These are phyloP conservation scores for Elephantulus edwardii DNA, from an alignment of 2,113 vertebrate genomes.

Conservation along the genomic window DNA sequence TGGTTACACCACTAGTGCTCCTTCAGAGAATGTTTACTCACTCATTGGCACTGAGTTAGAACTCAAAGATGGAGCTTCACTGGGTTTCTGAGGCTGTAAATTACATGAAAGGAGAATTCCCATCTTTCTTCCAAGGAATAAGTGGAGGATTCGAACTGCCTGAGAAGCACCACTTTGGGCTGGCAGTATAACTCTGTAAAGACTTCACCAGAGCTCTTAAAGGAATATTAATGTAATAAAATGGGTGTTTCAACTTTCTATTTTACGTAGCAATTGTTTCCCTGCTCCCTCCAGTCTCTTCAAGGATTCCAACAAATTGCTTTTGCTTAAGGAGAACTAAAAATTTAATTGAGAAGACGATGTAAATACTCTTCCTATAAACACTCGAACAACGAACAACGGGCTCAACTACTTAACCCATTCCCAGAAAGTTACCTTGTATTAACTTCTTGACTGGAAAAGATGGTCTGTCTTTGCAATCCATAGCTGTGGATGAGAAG, in stretches of 20 bases:
- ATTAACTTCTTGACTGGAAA: slow-evolving; percentile 90
- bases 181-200: too few relatives aligned
- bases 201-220: too few relatives aligned
- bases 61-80: too few relatives aligned
- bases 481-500: slow-evolving; percentile 87
- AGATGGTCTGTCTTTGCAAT: slow-evolving; percentile 87
- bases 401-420: neutral
- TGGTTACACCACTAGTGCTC: neutral
- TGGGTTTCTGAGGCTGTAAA: too few relatives aligned
- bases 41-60: too few relatives aligned
- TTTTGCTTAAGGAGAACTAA: neutral
- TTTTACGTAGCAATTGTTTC: neutral
- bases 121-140: too few relatives aligned
- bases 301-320: neutral
- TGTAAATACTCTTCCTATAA: neutral
- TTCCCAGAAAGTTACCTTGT: slow-evolving; percentile 87
- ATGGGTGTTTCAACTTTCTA: neutral
- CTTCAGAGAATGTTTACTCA: too few relatives aligned
- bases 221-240: neutral
- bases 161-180: too few relatives aligned
- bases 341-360: neutral
- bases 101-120: too few relatives aligned
- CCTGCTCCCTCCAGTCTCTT: neutral
- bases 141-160: too few relatives aligned
- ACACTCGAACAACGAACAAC: neutral